phyloP scores from a whole-genome alignment of 2,113 vertebrate genomes.

The Nyctibius bracteatus region DNA sequence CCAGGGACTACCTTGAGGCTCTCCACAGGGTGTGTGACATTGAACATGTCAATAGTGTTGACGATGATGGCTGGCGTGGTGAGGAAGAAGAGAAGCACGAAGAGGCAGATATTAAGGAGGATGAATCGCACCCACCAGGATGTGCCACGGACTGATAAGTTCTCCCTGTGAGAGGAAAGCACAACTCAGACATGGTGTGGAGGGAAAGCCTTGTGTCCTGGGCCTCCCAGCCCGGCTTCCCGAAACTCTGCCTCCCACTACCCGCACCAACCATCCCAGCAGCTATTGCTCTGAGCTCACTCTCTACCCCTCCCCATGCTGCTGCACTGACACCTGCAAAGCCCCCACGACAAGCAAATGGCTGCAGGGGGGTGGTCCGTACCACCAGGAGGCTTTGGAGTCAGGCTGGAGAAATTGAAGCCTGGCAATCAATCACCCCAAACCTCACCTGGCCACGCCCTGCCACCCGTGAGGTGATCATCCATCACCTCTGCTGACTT shows the following conservation, averaged over 20 bases:
- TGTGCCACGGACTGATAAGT: slow-evolving; percentile 87
- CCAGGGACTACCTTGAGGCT: slow-evolving; percentile 79
- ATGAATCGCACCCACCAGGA: slow-evolving; percentile 91
- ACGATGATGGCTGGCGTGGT: slow-evolving; percentile 96
- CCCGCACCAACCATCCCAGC: not conserved
- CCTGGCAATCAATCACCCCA: not conserved
- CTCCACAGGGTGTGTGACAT: slow-evolving; percentile 92
- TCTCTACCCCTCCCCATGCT: accelerated
- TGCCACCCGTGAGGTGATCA: not conserved
- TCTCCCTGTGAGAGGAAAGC: slow-evolving; percentile 81
- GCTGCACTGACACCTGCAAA: not conserved
- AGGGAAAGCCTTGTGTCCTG: not conserved
- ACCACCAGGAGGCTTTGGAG: not conserved
- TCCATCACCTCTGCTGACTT: not conserved
- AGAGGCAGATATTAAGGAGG: slow-evolving; percentile 90
- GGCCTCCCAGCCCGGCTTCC: not conserved
- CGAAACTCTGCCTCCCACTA: not conserved
- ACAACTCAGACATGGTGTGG: not conserved
- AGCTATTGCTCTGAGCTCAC: not conserved
- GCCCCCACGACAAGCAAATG: not conserved
- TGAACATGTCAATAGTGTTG: slow-evolving; percentile 98
- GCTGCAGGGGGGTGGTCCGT: accelerated
- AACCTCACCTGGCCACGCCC: not conserved
- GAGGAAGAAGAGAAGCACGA: slow-evolving; percentile 96
- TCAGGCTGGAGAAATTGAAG: not conserved